These are phyloP conservation scores for Mamestra brassicae DNA, from an alignment of 2,888 invertebrate genomes.

Conservation along the genomic window DNA sequence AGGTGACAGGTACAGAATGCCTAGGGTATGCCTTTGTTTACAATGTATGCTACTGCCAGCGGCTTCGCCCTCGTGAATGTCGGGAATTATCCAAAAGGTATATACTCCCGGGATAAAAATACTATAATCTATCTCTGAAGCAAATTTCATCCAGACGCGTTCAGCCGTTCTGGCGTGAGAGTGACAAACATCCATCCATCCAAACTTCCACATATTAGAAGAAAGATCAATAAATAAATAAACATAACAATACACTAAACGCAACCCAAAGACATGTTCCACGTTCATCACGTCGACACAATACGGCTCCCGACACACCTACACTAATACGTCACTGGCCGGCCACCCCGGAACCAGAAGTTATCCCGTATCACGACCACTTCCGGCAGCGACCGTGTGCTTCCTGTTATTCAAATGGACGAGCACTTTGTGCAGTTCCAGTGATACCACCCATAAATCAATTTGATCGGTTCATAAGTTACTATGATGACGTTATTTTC, in stretches of 20 bases:
- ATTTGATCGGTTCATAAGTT: constrained; percentile 11
- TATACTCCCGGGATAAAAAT: too few species aligned
- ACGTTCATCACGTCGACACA: constrained; percentile 32
- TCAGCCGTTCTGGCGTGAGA: too few species aligned
- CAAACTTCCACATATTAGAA: too few species aligned
- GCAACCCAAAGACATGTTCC: constrained; percentile 1
- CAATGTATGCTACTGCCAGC: too few species aligned
- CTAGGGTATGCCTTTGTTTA: too few species aligned
- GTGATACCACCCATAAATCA: constrained; percentile 7
- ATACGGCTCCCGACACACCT: constrained; percentile 42
- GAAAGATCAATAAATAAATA: too few species aligned
- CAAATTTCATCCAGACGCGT: too few species aligned
- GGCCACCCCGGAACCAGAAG: constrained; percentile 74
- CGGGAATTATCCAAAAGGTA: too few species aligned
- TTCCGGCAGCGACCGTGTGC: constrained; percentile 71
- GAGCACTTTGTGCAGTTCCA: constrained; percentile 31
- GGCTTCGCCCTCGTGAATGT: too few species aligned
- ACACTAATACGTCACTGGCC: constrained; percentile 58
- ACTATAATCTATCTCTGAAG: too few species aligned
- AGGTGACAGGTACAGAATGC: too few species aligned
- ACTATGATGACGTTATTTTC: background rate
- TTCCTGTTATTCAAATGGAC: constrained; percentile 69
- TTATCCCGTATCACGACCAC: constrained; percentile 71
- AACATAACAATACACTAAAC: constrained; percentile 1
- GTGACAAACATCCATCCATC: too few species aligned